Conservation (phyloP, 2,888 invertebrate species). For the Lymantria dispar region DNA sequence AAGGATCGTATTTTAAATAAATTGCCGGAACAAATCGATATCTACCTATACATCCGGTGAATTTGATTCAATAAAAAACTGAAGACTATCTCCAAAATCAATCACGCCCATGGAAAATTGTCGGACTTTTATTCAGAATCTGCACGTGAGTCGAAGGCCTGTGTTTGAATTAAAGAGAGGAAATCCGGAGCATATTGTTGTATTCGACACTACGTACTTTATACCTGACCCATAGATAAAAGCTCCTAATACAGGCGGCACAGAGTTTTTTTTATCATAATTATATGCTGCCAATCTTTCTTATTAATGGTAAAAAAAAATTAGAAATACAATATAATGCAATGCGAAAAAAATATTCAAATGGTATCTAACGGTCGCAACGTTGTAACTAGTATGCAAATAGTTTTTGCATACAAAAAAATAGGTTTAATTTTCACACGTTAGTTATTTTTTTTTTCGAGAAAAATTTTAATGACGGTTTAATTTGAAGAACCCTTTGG, state of each 20-base stretch:
- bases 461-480: constrained; percentile 76
- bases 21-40: constrained; percentile 32
- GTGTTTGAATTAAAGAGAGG: constrained; percentile 78
- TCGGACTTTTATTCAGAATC: constrained; percentile 66
- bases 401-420: constrained; percentile 56
- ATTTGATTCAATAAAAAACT: constrained; percentile 49
- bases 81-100: constrained; percentile 75
- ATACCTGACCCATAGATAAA: constrained; percentile 75
- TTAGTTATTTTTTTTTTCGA: constrained; percentile 61
- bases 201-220: constrained; percentile 71
- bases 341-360: constrained; percentile 63
- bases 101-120: constrained; percentile 80
- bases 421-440: constrained; percentile 78
- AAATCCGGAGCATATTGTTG: constrained; percentile 79
- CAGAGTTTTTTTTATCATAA: constrained; percentile 64
- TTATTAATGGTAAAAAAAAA: constrained; percentile 36
- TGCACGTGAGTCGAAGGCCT: constrained; percentile 78
- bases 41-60: constrained; percentile 50
- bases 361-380: constrained; percentile 69
- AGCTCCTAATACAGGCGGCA: constrained; percentile 53
- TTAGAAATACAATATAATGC: constrained; percentile 2
- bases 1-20: constrained; percentile 17
- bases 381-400: constrained; percentile 48
- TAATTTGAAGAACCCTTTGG: constrained; percentile 82
- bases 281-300: constrained; percentile 61